Evolutionary conservation across 2,888 invertebrate species (phyloP).

Genomic region (Hirtodrosophila alboralis): DNA sequence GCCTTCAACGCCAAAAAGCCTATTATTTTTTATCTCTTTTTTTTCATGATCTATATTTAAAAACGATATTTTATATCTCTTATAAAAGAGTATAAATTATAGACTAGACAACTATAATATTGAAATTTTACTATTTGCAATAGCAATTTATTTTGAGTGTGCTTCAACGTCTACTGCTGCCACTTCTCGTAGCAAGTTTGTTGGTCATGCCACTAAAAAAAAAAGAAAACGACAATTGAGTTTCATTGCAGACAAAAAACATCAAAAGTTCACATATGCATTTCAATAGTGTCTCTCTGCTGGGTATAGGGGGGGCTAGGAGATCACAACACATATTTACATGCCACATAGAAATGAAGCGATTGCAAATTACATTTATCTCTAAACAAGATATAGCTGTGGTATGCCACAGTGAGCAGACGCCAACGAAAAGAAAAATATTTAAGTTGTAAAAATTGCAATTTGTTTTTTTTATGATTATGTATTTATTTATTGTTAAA

Average conservation of each 20-base stretch:
- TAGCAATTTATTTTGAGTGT: not conserved
- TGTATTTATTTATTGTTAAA: no score
- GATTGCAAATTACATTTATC: slow-evolving; percentile 43
- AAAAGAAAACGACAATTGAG: slow-evolving; percentile 69
- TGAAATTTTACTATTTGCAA: no score
- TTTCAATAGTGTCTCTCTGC: slow-evolving; percentile 12
- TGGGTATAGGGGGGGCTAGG: slow-evolving; percentile 4
- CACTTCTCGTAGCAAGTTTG: slow-evolving; percentile 21
- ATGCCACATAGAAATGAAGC: slow-evolving; percentile 25
- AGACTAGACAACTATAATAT: no score
- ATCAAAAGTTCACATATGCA: slow-evolving; percentile 51
- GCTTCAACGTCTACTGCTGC: not conserved
- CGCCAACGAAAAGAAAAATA: no score
- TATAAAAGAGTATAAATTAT: no score
- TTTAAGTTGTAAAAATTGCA: no score
- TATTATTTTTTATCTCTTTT: no score
- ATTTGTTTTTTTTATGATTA: no score
- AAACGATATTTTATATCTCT: no score
- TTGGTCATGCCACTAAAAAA: slow-evolving; percentile 61
- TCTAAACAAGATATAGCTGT: slow-evolving; percentile 14
- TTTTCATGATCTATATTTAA: no score
- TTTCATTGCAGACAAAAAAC: slow-evolving; percentile 31
- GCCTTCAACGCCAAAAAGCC: no score
- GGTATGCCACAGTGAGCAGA: slow-evolving; percentile 8
- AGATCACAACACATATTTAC: slow-evolving; percentile 25